A percentile compares a stretch with the other conserved stretches of the same genome.
phyloP scores from a whole-genome alignment of 2,113 vertebrate species.

The Neotragus moschatus region DNA sequence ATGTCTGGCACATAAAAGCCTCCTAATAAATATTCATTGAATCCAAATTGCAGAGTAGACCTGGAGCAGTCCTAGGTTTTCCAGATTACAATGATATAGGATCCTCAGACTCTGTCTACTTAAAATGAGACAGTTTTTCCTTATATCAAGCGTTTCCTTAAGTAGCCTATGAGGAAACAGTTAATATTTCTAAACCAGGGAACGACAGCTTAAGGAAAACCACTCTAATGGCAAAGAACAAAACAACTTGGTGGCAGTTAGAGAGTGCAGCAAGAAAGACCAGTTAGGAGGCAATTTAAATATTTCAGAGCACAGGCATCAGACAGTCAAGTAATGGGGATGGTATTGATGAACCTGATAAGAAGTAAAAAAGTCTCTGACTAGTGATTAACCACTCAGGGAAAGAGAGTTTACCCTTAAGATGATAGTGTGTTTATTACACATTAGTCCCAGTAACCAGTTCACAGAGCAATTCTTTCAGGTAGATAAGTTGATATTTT shows the following conservation, averaged over 20 bases:
- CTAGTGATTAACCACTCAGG: not conserved
- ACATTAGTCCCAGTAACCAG: not conserved
- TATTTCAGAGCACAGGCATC: not conserved
- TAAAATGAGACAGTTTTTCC: not conserved
- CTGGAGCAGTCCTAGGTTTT: not conserved
- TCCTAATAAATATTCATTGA: not conserved
- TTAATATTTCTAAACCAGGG: not conserved
- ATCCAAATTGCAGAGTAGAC: not conserved
- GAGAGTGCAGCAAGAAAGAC: not conserved
- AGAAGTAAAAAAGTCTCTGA: not conserved
- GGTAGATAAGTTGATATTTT: not conserved
- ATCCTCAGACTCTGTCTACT: not conserved
- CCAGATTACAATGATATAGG: not conserved
- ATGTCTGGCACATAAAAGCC: not conserved
- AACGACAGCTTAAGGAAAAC: not conserved
- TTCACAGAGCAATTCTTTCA: not conserved
- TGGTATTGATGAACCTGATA: not conserved
- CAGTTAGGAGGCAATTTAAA: not conserved
- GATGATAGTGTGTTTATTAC: not conserved
- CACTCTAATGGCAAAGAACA: not conserved
- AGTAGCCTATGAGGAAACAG: not conserved
- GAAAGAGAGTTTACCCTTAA: not conserved
- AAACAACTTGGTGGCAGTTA: not conserved
- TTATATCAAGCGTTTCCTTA: not conserved
- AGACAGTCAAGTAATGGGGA: not conserved